Evolutionary conservation across 2,888 invertebrate species (phyloP).

Genomic region (Conistra vaccinii): DNA sequence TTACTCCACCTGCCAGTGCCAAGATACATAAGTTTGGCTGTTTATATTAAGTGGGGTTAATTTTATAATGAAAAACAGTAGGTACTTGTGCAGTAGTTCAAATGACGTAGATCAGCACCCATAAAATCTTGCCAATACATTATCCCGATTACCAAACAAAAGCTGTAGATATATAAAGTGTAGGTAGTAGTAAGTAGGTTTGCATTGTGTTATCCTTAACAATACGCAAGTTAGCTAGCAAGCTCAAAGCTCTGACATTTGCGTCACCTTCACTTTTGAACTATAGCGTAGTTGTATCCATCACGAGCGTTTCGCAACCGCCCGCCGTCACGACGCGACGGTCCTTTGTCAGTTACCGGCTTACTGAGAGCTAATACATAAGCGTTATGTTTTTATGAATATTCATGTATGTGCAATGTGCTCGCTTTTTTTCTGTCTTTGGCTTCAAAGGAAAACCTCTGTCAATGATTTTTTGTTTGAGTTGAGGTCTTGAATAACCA

Average conservation of each 20-base stretch:
- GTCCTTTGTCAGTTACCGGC: slow-evolving; percentile 56
- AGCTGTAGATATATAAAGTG: background rate
- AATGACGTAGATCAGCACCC: background rate
- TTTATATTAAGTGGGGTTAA: too few species aligned
- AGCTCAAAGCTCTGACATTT: slow-evolving; percentile 71
- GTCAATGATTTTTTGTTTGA: background rate
- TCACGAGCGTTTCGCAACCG: slow-evolving; percentile 57
- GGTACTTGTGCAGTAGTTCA: background rate
- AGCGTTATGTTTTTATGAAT: slow-evolving; percentile 32
- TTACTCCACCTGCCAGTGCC: background rate
- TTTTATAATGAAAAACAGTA: background rate
- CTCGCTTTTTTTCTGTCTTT: slow-evolving; percentile 17
- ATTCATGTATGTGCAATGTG: slow-evolving; percentile 35
- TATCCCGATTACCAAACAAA: background rate
- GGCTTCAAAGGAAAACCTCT: slow-evolving; percentile 8
- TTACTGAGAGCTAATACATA: slow-evolving; percentile 16
- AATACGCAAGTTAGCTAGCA: slow-evolving; percentile 29
- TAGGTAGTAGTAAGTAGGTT: background rate
- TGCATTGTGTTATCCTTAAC: slow-evolving; percentile 30
- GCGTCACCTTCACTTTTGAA: slow-evolving; percentile 83
- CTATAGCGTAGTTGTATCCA: slow-evolving; percentile 65
- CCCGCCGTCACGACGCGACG: slow-evolving; percentile 39
- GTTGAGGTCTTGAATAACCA: slow-evolving; percentile 9
- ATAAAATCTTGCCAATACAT: background rate
- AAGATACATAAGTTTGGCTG: background rate